Evolutionary conservation across 2,113 vertebrate genomes (phyloP), one percentile per base, ranked within the genome.

Genomic region (Nymphicus hollandicus): DNA sequence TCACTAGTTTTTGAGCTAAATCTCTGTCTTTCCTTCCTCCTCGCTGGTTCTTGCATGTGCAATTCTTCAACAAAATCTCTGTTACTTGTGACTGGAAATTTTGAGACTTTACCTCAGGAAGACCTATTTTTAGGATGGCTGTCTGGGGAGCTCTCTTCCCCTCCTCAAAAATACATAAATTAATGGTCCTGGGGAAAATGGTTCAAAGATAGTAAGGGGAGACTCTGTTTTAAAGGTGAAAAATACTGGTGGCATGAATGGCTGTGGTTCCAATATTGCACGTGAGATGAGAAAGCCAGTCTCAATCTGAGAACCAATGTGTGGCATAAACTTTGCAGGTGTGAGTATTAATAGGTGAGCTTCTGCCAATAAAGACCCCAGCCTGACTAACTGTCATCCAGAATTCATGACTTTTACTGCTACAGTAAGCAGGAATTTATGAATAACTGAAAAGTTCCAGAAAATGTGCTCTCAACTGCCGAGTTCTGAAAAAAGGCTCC

Each of bases 41-140:
- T 24, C 5, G 22, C 23, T 27, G 10, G 27, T 69, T 68, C 35
- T 69, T 77, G 7, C 13, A 74, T 3, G 3, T 46, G 17, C 11
- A 76, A 18, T 52, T 77, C 46, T 72, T 69, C 24, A 77, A 68
- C 58, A 93, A 82, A 46, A 64, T 39, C 7, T 17, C 39, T 33
- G 9, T 85, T 84, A 81, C 46, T 24, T 71, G 56, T 76, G 41
- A 79, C 29, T 79, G 87, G 85, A 94, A 96, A 95, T 91, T 94
- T 74, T 94, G 39, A 94, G 15, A 88, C 37, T 58, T 91, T 47
- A 41, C 17, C 44, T 82, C 52, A 86, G 56, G 28, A 85, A 77
- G 41, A n/a, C 28, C 11, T 85, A 79, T 72, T 76, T 95, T 83
- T 85, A 89, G 53, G 22, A 77, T 47, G n/a, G 18, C 19, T 65